phyloP scores from a whole-genome alignment of 2,888 invertebrate species.

The Peribatodes rhomboidaria region DNA sequence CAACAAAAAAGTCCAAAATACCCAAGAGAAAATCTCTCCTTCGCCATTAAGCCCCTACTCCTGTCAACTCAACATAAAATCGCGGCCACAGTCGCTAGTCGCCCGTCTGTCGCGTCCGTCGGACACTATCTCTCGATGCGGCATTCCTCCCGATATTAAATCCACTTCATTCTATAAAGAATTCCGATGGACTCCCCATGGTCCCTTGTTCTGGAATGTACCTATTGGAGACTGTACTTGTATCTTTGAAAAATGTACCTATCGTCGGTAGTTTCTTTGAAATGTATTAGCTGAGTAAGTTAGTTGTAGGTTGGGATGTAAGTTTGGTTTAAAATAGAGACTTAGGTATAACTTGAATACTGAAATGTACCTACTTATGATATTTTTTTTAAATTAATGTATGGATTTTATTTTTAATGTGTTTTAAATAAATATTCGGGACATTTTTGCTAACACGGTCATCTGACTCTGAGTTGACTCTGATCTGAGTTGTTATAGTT shows the following conservation, averaged over 20 bases:
- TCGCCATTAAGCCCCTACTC: slow-evolving; percentile 39
- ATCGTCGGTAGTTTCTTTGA: slow-evolving; percentile 1
- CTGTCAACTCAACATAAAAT: slow-evolving; percentile 36
- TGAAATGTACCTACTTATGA: no score
- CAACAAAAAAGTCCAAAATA: background rate
- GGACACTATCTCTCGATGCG: slow-evolving; percentile 71
- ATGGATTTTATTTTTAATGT: no score
- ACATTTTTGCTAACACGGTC: no score
- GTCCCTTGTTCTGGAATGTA: slow-evolving; percentile 51
- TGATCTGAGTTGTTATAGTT: no score
- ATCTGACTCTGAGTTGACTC: no score
- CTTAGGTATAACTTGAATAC: no score
- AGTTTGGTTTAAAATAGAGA: background rate
- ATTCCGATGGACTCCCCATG: slow-evolving; percentile 76
- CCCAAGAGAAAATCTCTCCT: background rate
- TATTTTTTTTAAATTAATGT: no score
- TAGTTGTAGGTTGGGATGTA: background rate
- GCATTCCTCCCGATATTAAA: slow-evolving; percentile 84
- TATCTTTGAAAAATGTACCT: slow-evolving; percentile 27
- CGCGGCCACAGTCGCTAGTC: slow-evolving; percentile 45
- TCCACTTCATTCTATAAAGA: slow-evolving; percentile 83
- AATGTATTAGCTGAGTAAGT: background rate
- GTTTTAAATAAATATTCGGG: no score
- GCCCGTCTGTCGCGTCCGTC: slow-evolving; percentile 41
- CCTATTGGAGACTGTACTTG: slow-evolving; percentile 35